Base-by-base conservation (phyloP, 1,140 invertebrate species). In the Pygmarrhopalites habei region DNA sequence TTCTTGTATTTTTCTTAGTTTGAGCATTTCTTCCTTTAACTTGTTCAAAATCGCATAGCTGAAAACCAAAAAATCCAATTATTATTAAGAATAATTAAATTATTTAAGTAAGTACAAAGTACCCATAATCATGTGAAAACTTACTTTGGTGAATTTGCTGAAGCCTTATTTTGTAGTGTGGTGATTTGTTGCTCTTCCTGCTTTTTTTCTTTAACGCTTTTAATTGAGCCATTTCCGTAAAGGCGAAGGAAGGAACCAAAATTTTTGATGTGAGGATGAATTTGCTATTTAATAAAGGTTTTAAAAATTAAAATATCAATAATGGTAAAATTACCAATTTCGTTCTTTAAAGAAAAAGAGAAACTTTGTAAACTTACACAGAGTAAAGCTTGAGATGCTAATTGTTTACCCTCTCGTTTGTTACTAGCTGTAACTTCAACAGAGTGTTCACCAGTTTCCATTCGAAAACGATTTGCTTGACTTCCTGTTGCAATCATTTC, bases 321-420 rank as follows among this genome's bases (percentile, higher is more conserved):
- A 32, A 26, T 35, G 52, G 21, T 21, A 55, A 29, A 25, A 43
- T 15, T 39, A 55, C 26, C 49, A 14, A 53, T n/a, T 35, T 39
- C 14, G 29, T n/a, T 46, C 29, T 43, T 12, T 25, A n/a, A n/a
- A n/a, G n/a, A n/a, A n/a, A n/a, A n/a, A n/a, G n/a, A n/a, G 39
- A 53, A 44, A 58, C 53, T 12, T 49, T 19, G 60, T 44, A 23
- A 39, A 23, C 55, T 56, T 69, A 83, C 82, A 76, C 95, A 89
- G 30, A 98, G 75, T 68, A 98, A 93, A n/a, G 89, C 85, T 78
- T 98, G 95, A 17, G 93, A 92, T 14, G 94, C 94, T 70, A 89
- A 79, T 74, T 98, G 95, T 76, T 98, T 98, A n/a, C 94, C 95
- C 72, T 95, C 93, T 72, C 92, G 85, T 77, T 98, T 98, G 78